Percentiles rank a stretch among this genome's conserved stretches.
These are phyloP conservation scores for Ophioninae sp. DNA, from an alignment of 2,888 invertebrate species.

Conservation along the genomic window DNA sequence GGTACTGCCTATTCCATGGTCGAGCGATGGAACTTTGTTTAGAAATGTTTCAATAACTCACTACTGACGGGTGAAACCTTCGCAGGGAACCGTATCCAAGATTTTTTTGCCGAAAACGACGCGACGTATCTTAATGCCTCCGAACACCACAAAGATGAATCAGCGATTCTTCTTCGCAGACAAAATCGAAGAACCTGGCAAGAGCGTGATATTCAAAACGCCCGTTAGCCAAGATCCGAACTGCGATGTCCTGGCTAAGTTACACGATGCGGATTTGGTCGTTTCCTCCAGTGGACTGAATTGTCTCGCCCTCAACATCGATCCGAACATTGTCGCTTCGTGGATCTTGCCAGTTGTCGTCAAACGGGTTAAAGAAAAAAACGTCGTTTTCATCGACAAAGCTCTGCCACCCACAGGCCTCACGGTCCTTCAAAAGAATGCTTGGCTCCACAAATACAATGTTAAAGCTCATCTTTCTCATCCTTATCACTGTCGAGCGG, in stretches of 20 bases:
- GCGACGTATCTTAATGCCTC: constrained; percentile 32
- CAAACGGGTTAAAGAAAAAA: constrained; percentile 68
- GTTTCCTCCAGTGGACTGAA: constrained; percentile 74
- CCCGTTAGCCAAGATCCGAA: constrained; percentile 72
- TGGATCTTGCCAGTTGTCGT: constrained; percentile 74
- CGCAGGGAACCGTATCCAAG: constrained; percentile 65
- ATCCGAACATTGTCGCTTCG: constrained; percentile 63
- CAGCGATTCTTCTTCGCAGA: constrained; percentile 46
- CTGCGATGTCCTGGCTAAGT: constrained; percentile 69
- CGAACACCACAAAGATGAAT: constrained; percentile 53
- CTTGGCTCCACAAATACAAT: constrained; percentile 72
- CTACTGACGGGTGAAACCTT: neutral
- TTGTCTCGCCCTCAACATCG: constrained; percentile 71
- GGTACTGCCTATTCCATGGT: constrained; percentile 56
- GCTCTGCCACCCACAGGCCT: constrained; percentile 68
- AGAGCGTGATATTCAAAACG: constrained; percentile 57
- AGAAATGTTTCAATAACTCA: too few species aligned
- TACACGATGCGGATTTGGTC: constrained; percentile 72
- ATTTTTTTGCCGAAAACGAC: constrained; percentile 64
- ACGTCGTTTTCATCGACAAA: constrained; percentile 74
- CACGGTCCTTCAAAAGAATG: constrained; percentile 71
- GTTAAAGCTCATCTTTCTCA: constrained; percentile 62
- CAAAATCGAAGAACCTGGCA: neutral
- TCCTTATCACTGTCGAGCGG: constrained; percentile 48
- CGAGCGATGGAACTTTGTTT: too few species aligned